Evolutionary conservation across 2,113 vertebrate genomes (phyloP), one percentile per base, ranked within the genome.

Genomic region (Brachionichthys hirsutus): DNA sequence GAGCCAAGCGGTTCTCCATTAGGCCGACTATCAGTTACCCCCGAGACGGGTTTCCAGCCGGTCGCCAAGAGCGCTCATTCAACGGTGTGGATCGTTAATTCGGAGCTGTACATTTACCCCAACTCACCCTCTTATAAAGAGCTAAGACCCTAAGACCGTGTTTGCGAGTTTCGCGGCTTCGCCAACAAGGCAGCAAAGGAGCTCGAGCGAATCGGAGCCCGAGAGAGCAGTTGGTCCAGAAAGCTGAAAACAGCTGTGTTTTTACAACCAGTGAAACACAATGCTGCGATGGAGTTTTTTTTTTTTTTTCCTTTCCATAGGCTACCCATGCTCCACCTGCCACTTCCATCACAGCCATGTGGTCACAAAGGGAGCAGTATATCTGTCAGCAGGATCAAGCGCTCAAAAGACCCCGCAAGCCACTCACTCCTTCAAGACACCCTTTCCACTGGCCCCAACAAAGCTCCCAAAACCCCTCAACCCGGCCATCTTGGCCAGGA

Each of bases 241-340:
- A 77, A 73, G 77, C 75, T 42, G 70, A 73, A 81, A 88, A 77
- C 89, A 90, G 90, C 89, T 90, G 90, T 90, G 88, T 87, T 90
- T 91, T 90, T 89, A 91, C 87, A 88, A 87, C 85, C 87, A 6
- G 72, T 87, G 87, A 90, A 90, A 91, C 78, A 74, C 78, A 75
- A 91, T 64, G 75, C 89, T 62, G 35, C 77, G 83, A 75, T 69
- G 76, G 55, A 24, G 38, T 70, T 67, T 73, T 74, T 68, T 67
- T 49, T 69, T 73, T 74, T 70, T 67, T 67, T 62, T 54, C 34
- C 19, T 19, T 34, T 34, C 34, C 61, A 69, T 72, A 44, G 16
- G 73, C 77, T 80, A 70, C 78, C 77, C 68, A 78, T 73, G 83
- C 81, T 78, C 82, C 90, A 90, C 89, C 90, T 90, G 90, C 79